Base-by-base conservation (phyloP, 2,888 invertebrate species). In the Parascotia fuliginaria region DNA sequence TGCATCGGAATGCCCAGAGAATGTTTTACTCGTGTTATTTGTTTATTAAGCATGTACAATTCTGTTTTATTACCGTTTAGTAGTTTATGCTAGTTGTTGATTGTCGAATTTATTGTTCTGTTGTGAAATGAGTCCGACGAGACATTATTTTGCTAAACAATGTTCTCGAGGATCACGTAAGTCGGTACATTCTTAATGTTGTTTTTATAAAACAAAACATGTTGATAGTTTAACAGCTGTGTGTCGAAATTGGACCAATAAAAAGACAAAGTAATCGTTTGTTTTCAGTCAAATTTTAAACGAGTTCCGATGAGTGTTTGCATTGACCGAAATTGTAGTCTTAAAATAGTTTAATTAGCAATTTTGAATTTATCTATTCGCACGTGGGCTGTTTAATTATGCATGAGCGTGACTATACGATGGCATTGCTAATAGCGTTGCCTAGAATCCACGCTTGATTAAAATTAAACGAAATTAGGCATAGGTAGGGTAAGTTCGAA, bases 61-160 rank as follows among this genome's bases (percentile, higher is more conserved):
- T 64, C 44, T 47, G 34, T 45, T 62, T 63, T 48, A 50, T 50
- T 37, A 43, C 36, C 24, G 29, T 53, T 57, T 39, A 24, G 44
- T 41, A 50, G 31, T 42, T 46, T 34, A 50, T 36, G 37, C 14
- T 39, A 42, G 40, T 31, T 38, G 44, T 45, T 45, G 27, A 55
- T 46, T 38, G 24, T 32, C 16, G 43, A 41, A 51, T 59, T 47
- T 55, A 45, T 41, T 46, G 41, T 28, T 37, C 9, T 41, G 33
- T 46, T 51, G 36, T 33, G 6, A 34, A 42, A 29, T 6, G 4
- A 29, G 13, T 31, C 29, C 12, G 13, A 5, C 12, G 27, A 16
- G 5, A 42, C 29, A 42, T 29, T 45, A 40, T 43, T 46, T 45
- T 41, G 34, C 42, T 44, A 45, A 50, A 43, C 49, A 37, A 49